Conservation (phyloP, 1,140 invertebrate genomes). For the Tigriopus japonicus region DNA sequence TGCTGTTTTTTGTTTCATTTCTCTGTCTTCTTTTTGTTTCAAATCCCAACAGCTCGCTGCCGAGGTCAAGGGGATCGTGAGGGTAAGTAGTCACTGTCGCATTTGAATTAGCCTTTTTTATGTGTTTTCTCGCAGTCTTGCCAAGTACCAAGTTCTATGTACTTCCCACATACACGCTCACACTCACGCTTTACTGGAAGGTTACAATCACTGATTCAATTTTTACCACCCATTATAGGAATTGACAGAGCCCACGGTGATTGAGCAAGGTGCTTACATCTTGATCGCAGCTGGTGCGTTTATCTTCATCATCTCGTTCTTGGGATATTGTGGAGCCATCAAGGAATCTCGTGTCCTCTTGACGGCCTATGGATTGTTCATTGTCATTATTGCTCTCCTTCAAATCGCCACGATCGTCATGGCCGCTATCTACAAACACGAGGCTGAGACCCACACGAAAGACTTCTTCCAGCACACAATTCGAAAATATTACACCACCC, state of each 20-base stretch:
- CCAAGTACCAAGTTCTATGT: too few relatives aligned
- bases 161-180: too few relatives aligned
- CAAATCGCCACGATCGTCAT: constrained; percentile 47
- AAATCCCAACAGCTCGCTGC: background rate
- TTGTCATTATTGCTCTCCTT: constrained; percentile 41
- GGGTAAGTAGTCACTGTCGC: background rate
- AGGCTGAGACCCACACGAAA: constrained; percentile 35
- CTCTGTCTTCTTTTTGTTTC: constrained; percentile 17
- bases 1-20: constrained; percentile 15
- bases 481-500: constrained; percentile 22
- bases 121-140: too few relatives aligned
- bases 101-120: too few relatives aligned
- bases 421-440: constrained; percentile 41
- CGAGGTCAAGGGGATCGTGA: background rate
- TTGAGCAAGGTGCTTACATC: constrained; percentile 41
- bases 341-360: constrained; percentile 59
- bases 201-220: too few relatives aligned
- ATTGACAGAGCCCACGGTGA: constrained; percentile 37
- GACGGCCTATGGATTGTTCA: constrained; percentile 47
- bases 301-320: constrained; percentile 60
- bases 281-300: constrained; percentile 55
- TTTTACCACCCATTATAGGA: constrained; percentile 25
- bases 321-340: constrained; percentile 68
- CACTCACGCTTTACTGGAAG: too few relatives aligned
- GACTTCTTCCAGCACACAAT: constrained; percentile 31